Base-by-base conservation (phyloP, 2,113 vertebrate genomes). In the Ochotona princeps region DNA sequence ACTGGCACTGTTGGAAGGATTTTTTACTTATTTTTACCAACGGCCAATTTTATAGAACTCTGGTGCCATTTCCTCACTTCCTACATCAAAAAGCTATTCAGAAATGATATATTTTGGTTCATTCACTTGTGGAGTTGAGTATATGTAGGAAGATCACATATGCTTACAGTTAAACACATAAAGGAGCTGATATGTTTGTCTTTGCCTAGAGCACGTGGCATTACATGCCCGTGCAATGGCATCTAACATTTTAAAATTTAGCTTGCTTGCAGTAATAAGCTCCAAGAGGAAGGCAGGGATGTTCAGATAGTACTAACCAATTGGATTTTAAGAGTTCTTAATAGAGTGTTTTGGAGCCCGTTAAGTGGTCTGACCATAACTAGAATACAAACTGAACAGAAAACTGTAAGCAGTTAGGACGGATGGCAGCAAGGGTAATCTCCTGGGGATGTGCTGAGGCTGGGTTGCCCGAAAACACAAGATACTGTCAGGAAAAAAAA, bases 381-480 rank as follows among this genome's bases (percentile, higher is more conserved):
- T 14, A 82, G 26, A 47, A 9, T 15, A 60, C 14, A 51, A 26
- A 47, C 6, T 35, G 69, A 70, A 28, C 47, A 28, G 12, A 38
- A 15, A 8, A 69, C 38, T 32, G 28, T 73, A 26, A 12, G 20
- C 14, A 54, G 3, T 54, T 63, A 14, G 65, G 32, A 65, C 1
- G 5, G 61, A 25, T 13, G 30, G 54, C 90, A 44, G 5, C 9
- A 30, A 30, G 26, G 61, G 1, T 2, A 2, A 14, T 91, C 8
- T 61, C 21, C 18, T 72, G 8, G 61, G 47, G 47, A 49, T 1
- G 20, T 28, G n/a, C 8, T 3, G 1, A 21, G 26, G 4, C 11
- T 65, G 1, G 8, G 12, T 0, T 1, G 0, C 6, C 20, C 4
- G 2, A 23, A 5, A 72, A 61, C 49, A 44, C 0, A n/a, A 8